Evolutionary conservation across 2,888 invertebrate species (phyloP), one percentile per base, ranked within the genome.

Genomic region (Heterodera filipjevi): DNA sequence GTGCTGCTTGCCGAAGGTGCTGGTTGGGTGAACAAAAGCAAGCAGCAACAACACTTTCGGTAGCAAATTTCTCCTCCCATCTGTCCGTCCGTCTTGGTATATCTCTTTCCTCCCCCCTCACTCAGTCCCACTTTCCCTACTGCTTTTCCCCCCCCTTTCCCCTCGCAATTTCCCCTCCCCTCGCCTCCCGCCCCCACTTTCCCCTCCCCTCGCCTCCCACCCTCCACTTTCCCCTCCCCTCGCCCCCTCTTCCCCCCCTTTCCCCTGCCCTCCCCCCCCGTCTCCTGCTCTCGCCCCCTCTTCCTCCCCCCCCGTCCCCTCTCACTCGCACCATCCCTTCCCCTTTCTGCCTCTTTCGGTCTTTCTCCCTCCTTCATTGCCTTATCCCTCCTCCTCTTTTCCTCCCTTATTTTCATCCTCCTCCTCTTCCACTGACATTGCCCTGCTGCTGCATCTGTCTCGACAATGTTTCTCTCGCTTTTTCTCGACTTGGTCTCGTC

Each of bases 381-480:
- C n/a, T n/a, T n/a, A n/a, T n/a, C n/a, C n/a, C n/a, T n/a, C n/a
- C n/a, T n/a, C n/a, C n/a, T n/a, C n/a, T n/a, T n/a, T n/a, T n/a
- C n/a, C n/a, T n/a, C n/a, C n/a, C n/a, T n/a, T n/a, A n/a, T n/a
- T n/a, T n/a, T n/a, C n/a, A n/a, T n/a, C n/a, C n/a, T n/a, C n/a
- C n/a, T n/a, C n/a, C n/a, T n/a, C n/a, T n/a, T n/a, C n/a, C n/a
- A n/a, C n/a, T n/a, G n/a, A n/a, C n/a, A n/a, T n/a, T n/a, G n/a
- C 53, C 19, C 22, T 16, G 53, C 53, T 22, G 16, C 22, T 22
- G n/a, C n/a, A n/a, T 53, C 59, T 59, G 59, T 59, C n/a, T 59
- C 59, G 59, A 59, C 59, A 27, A 59, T 27, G 59, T n/a, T 59
- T 59, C n/a, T 59, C 68, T 68, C 33, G 68, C 33, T 33, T 33